These are phyloP conservation scores for Antechinus stuartii DNA, from an alignment of 2,113 vertebrate species.

Conservation along the genomic window DNA sequence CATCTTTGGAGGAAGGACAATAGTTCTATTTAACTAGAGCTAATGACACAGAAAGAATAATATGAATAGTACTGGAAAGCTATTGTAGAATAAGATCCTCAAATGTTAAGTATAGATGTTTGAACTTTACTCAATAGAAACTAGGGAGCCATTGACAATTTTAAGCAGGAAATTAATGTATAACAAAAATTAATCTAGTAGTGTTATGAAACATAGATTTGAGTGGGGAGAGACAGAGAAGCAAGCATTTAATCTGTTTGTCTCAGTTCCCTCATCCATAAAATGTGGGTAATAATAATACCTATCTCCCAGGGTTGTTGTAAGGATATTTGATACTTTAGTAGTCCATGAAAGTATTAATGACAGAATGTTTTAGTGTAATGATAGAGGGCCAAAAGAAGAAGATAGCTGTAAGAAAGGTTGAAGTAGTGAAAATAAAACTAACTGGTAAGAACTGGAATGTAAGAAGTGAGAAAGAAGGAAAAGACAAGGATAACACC, in stretches of 20 bases:
- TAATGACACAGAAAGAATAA: background rate
- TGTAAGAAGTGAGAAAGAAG: background rate
- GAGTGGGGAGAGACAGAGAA: background rate
- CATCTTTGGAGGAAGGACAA: background rate
- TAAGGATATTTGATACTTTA: no score
- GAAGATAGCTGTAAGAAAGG: background rate
- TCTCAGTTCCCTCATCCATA: no score
- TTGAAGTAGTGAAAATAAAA: background rate
- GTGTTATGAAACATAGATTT: background rate
- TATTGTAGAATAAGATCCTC: background rate
- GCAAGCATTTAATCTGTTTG: no score
- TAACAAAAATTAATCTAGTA: background rate
- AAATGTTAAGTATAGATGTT: background rate
- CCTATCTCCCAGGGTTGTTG: no score
- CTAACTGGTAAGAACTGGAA: background rate
- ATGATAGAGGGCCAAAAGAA: background rate
- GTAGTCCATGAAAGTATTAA: background rate
- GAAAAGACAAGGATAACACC: background rate
- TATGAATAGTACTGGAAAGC: background rate
- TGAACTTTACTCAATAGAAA: background rate
- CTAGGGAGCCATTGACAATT: background rate
- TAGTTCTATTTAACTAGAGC: background rate
- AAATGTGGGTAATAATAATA: no score
- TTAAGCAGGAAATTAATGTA: background rate
- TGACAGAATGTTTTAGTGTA: background rate